A percentile compares a stretch with the other conserved stretches of the same genome.
phyloP scores from a whole-genome alignment of 2,888 invertebrate species.

The Esperia sulphurella region DNA sequence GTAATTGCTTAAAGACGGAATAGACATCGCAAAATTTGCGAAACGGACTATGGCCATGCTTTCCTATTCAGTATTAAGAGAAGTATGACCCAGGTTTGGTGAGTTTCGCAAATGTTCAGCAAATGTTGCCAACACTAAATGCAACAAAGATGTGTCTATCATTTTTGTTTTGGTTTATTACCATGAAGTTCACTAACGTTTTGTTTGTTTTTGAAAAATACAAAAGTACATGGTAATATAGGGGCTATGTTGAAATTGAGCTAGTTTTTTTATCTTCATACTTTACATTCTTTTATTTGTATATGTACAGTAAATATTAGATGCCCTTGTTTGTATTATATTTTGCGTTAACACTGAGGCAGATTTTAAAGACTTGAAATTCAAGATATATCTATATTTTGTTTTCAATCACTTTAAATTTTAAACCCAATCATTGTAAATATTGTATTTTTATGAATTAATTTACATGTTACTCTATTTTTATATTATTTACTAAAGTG shows the following conservation, averaged over 20 bases:
- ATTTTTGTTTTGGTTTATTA: neutral
- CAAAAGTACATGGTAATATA: too few species aligned
- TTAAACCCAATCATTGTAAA: conserved; percentile 55
- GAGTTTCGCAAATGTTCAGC: too few species aligned
- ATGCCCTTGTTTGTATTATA: conserved; percentile 24
- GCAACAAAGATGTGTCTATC: too few species aligned
- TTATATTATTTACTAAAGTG: conserved; percentile 63
- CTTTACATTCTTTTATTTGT: conserved; percentile 4
- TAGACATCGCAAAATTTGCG: too few species aligned
- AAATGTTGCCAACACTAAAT: too few species aligned
- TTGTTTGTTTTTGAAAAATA: too few species aligned
- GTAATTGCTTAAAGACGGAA: too few species aligned
- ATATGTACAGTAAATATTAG: conserved; percentile 23
- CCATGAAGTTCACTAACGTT: neutral
- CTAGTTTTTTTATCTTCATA: conserved; percentile 10
- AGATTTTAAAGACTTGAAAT: conserved; percentile 19
- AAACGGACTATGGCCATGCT: too few species aligned
- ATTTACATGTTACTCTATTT: conserved; percentile 58
- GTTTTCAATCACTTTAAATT: conserved; percentile 34
- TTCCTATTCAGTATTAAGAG: too few species aligned
- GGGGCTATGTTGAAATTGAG: neutral
- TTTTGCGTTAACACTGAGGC: conserved; percentile 14
- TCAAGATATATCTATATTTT: conserved; percentile 20
- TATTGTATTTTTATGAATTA: conserved; percentile 64
- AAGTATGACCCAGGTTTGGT: too few species aligned